These are phyloP conservation scores for Popillia japonica DNA, from an alignment of 1,140 invertebrate species.

Conservation along the genomic window DNA sequence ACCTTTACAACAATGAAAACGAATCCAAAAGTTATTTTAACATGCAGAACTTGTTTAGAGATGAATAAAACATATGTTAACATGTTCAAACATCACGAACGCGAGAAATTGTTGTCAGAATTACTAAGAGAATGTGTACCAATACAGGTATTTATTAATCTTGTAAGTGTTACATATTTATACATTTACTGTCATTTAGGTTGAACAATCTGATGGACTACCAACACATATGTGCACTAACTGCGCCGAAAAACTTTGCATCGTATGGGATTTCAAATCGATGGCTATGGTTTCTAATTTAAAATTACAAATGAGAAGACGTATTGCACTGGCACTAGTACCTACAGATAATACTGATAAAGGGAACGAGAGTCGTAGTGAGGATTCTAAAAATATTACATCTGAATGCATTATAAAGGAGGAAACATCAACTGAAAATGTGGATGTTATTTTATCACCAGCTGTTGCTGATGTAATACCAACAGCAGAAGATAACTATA, in stretches of 20 bases:
- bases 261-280: neutral
- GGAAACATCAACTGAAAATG: too few species aligned
- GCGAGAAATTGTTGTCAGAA: neutral
- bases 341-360: neutral
- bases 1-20: too few species aligned
- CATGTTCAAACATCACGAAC: too few species aligned
- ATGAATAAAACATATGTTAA: neutral
- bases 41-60: neutral
- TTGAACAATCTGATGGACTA: neutral
- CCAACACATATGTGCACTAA: slow-evolving; percentile 2
- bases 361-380: too few species aligned
- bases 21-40: too few species aligned
- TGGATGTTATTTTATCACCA: too few species aligned
- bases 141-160: neutral
- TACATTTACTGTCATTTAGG: neutral
- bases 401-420: neutral
- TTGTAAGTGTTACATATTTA: too few species aligned
- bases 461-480: too few species aligned
- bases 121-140: neutral
- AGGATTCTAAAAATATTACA: neutral
- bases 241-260: neutral
- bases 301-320: neutral
- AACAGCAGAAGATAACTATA: too few species aligned
- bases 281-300: neutral
- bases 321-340: neutral